Conservation (phyloP, 2,888 invertebrate species). For the Drosophila hamatofila region DNA sequence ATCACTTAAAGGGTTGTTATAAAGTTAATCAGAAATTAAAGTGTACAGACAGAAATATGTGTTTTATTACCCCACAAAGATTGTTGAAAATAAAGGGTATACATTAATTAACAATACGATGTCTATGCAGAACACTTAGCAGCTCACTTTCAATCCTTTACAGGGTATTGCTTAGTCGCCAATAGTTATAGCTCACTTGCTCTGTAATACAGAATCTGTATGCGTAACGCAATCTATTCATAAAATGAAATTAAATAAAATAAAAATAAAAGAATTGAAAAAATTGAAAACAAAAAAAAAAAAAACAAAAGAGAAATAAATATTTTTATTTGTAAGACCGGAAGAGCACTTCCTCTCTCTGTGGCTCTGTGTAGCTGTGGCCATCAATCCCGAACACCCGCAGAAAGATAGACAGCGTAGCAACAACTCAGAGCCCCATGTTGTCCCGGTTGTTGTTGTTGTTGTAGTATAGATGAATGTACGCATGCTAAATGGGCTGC, state of each 20-base stretch:
- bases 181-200: neutral
- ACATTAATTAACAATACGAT: no score
- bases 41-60: neutral
- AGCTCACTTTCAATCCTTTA: neutral
- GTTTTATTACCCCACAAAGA: no score
- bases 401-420: conserved; percentile 66
- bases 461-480: conserved; percentile 18
- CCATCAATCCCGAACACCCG: conserved; percentile 80
- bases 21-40: neutral
- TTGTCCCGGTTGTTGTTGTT: conserved; percentile 40
- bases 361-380: conserved; percentile 48
- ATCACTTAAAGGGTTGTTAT: neutral
- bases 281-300: conserved; percentile 34
- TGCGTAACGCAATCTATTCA: conserved; percentile 82
- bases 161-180: conserved; percentile 18
- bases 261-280: conserved; percentile 50
- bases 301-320: conserved; percentile 65
- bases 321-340: conserved; percentile 82
- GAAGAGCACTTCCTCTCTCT: conserved; percentile 80
- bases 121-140: no score
- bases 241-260: conserved; percentile 80
- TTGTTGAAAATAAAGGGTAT: neutral
- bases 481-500: conserved; percentile 60
- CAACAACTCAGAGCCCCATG: conserved; percentile 46
- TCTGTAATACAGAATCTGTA: conserved; percentile 62